Evolutionary conservation across 2,797 vertebrate species (phyloP), one percentile per base, ranked within the genome.

Genomic region (Lepus townsendii): DNA sequence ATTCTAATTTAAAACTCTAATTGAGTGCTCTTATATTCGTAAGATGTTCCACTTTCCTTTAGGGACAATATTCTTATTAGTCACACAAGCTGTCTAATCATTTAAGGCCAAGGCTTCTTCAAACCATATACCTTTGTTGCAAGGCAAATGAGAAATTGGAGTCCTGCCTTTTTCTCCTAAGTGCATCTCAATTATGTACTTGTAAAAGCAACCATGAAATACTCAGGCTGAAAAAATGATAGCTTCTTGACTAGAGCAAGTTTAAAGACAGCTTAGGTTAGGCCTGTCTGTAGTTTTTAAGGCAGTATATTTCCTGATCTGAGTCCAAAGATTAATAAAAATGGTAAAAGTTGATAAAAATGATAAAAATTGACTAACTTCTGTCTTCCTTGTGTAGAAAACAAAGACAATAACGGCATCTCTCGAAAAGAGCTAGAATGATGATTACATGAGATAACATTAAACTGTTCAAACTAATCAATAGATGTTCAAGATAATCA

Each of bases 1-100:
- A 96, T 94, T 97, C 96, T 97, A 98, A 98, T 98, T 98, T 98
- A 97, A 98, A 98, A 98, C 97, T 95, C 97, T 97, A 98, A 98
- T 98, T 97, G 96, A 98, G 97, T 95, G 91, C 83, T 97, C 95
- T 97, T 96, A 66, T 94, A 96, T 97, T 97, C 76, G 9, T 97
- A 97, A 98, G 95, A 97, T 97, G 93, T 97, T 97, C 96, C 93
- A 96, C 93, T 96, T 96, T 97, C 96, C 96, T 98, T 98, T 96
- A 97, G 97, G 97, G 97, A 97, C 94, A 94, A 87, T 96, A 98
- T 97, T 98, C 95, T 96, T 98, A 98, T 98, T 98, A 98, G 97
- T 98, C 97, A 97, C 93, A 97, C 68, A 96, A 97, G 95, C 96
- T 97, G 71, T 97, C 97, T 98, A 97, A 98, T 97, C 71, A 95